Evolutionary conservation across 2,888 invertebrate species (phyloP), one percentile per base, ranked within the genome.

Genomic region (Ditula angustiorana): DNA sequence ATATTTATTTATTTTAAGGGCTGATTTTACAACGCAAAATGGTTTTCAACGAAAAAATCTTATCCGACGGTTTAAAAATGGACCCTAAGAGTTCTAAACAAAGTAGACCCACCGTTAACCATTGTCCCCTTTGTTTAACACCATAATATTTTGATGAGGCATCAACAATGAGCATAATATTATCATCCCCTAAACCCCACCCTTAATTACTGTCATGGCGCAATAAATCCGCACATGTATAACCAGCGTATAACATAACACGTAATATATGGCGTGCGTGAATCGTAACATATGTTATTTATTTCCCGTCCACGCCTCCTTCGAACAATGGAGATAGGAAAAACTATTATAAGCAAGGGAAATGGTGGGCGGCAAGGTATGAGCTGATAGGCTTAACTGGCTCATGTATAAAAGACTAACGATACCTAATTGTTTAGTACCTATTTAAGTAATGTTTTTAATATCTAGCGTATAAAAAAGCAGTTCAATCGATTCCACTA

Each of bases 261-360:
- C 66, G 57, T 67, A 67, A 60, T 62, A 60, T 62, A 67, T 67
- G 67, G 70, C 67, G 49, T 61, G 63, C 46, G 67, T 60, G 62
- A 62, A 67, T 60, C 67, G 66, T 66, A 65, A 66, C 67, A 65
- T 72, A 61, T 67, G 71, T 75, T 75, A 75, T 77, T 77, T 78
- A 74, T 77, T 75, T 75, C 79, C 57, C 65, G 67, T 56, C 58
- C 63, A 47, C 41, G 53, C 49, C 72, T 72, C 74, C 74, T 69
- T 73, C 74, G 78, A 75, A 85, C 82, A 85, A 85, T 79, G 74
- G 80, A 72, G 76, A 75, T 74, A 77, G 78, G 75, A 76, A 81
- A 87, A 88, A 87, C 83, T 87, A 84, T 85, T 83, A 87, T 83
- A 81, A 81, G 81, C 78, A 60, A 69, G 76, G 75, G 72, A 76